Conservation (phyloP, 2,888 invertebrate genomes). For the Drepanosiphum platanoidis region DNA sequence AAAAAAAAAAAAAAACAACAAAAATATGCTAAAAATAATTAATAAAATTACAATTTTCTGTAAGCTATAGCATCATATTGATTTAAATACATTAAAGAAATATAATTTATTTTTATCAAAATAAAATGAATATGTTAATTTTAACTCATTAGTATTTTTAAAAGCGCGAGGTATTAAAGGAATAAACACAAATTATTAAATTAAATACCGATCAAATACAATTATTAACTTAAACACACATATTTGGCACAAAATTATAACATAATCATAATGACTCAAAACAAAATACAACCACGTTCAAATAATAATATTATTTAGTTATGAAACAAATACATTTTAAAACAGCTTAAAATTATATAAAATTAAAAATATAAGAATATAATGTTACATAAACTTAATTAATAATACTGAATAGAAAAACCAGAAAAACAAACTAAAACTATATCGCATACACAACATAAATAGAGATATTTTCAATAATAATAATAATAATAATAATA, state of each 20-base stretch:
- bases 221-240: slow-evolving; percentile 44
- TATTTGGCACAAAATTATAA: slow-evolving; percentile 59
- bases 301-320: slow-evolving; percentile 37
- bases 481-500: neutral
- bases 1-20: slow-evolving; percentile 35
- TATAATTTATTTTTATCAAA: slow-evolving; percentile 30
- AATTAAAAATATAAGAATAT: slow-evolving; percentile 5
- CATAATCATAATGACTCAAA: slow-evolving; percentile 42
- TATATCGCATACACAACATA: slow-evolving; percentile 11
- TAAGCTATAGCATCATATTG: slow-evolving; percentile 40
- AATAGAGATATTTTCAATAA: slow-evolving; percentile 18
- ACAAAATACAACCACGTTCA: slow-evolving; percentile 48
- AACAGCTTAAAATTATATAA: slow-evolving; percentile 20
- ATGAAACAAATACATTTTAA: slow-evolving; percentile 27
- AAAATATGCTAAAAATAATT: slow-evolving; percentile 19
- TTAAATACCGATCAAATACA: slow-evolving; percentile 37
- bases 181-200: slow-evolving; percentile 46
- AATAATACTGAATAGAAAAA: slow-evolving; percentile 58
- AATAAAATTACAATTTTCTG: slow-evolving; percentile 23
- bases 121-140: slow-evolving; percentile 2
- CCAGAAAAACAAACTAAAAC: slow-evolving; percentile 20
- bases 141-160: slow-evolving; percentile 31
- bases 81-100: slow-evolving; percentile 17
- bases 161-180: slow-evolving; percentile 55
- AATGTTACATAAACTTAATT: slow-evolving; percentile 46